Evolutionary conservation across 2,113 vertebrate genomes (phyloP), one percentile per base, ranked within the genome.

Genomic region (Istiophorus platypterus): DNA sequence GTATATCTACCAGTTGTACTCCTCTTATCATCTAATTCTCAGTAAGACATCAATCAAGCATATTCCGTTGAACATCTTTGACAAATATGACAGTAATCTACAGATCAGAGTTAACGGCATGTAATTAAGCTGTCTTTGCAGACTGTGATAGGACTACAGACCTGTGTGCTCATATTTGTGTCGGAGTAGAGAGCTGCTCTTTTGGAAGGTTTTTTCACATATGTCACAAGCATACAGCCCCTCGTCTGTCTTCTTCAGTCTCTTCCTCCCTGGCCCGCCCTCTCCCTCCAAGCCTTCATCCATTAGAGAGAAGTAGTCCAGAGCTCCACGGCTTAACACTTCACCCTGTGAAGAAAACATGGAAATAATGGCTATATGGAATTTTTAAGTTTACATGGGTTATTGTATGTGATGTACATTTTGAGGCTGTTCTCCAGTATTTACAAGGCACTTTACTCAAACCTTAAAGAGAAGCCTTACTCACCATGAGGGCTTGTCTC

Each of bases 91-190:
- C 26, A 42, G 0, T 37, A 20, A 76, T 22, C 3, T 39, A 15
- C 59, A n/a, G 41, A 54, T 14, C 2, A 42, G 2, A 51, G 17
- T 8, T 65, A 72, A 69, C 26, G 24, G 7, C 41, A 73, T 20
- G 61, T 31, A 56, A 34, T 0, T 27, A 15, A 52, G 45, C 11
- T 27, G 22, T 62, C 17, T 27, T 10, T 54, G 51, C 31, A 24
- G 18, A 45, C 26, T n/a, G n/a, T 22, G 72, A 1, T 22, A 4
- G 58, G 17, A 22, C 52, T 69, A 73, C 91, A 3, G 73, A 96
- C 96, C 96, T 90, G 96, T 96, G 91, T 96, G 96, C 82, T 96
- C 96, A 4, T 96, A 96, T 93, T 96, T 96, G 79, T 96, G 96
- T 2, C 96, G 90, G 17, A 96, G 94, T 51, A 96, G 85, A 26